Conservation (phyloP, 2,888 invertebrate species). For the Eulithis testata region DNA sequence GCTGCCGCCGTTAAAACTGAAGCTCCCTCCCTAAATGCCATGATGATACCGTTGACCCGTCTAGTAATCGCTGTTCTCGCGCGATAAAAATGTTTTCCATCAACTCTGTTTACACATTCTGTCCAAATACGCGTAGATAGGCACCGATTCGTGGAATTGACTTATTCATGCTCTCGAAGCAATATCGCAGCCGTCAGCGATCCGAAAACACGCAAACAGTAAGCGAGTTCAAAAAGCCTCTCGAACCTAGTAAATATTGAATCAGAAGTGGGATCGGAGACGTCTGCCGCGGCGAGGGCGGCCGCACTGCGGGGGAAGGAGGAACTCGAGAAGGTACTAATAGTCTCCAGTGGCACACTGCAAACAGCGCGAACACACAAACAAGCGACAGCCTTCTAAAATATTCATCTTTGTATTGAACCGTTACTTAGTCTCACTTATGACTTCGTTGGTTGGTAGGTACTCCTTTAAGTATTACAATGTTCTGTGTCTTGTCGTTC, state of each 20-base stretch:
- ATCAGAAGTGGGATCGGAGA: slow-evolving; percentile 83
- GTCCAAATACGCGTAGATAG: slow-evolving; percentile 67
- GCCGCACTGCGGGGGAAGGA: slow-evolving; percentile 42
- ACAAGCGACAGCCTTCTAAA: slow-evolving; percentile 72
- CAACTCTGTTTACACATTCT: slow-evolving; percentile 64
- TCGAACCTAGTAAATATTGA: slow-evolving; percentile 84
- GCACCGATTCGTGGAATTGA: slow-evolving; percentile 72
- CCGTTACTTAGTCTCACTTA: slow-evolving; percentile 54
- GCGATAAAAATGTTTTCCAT: slow-evolving; percentile 53
- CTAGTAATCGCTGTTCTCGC: slow-evolving; percentile 37
- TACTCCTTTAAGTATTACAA: slow-evolving; percentile 27
- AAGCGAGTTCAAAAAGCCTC: slow-evolving; percentile 81
- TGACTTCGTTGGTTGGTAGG: slow-evolving; percentile 43
- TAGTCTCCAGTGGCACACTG: slow-evolving; percentile 84
- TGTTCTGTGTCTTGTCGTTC: slow-evolving; percentile 8
- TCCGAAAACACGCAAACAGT: slow-evolving; percentile 83
- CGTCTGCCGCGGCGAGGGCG: slow-evolving; percentile 64
- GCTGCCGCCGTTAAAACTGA: slow-evolving; percentile 63
- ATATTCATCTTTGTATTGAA: slow-evolving; percentile 75
- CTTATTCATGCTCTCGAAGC: slow-evolving; percentile 80
- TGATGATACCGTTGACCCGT: slow-evolving; percentile 44
- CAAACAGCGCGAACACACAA: slow-evolving; percentile 76
- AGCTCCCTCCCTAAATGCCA: slow-evolving; percentile 58
- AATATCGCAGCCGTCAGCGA: slow-evolving; percentile 82
- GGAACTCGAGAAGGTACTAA: slow-evolving; percentile 61